Conservation (phyloP, 2,888 invertebrate genomes). For the Serripes groenlandicus region DNA sequence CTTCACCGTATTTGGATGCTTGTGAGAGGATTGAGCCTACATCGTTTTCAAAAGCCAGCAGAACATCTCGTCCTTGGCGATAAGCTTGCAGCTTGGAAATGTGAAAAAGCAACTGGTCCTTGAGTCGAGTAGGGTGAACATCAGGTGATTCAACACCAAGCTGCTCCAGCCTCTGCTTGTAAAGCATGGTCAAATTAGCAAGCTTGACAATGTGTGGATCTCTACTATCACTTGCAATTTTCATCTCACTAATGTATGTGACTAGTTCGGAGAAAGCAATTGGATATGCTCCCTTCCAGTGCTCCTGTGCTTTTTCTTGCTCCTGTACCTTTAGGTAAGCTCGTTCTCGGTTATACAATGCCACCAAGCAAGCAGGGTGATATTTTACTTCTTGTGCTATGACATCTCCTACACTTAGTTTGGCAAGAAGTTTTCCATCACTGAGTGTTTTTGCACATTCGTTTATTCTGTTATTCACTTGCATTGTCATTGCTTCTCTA, state of each 20-base stretch:
- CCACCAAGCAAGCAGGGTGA: slow-evolving; percentile 52
- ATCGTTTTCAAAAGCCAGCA: slow-evolving; percentile 38
- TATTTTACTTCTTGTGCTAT: slow-evolving; percentile 69
- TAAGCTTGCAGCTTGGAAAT: slow-evolving; percentile 63
- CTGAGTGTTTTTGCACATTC: slow-evolving; percentile 55
- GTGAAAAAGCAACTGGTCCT: slow-evolving; percentile 46
- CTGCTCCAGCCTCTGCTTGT: too few species aligned
- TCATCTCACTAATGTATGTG: slow-evolving; percentile 59
- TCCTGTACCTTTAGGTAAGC: slow-evolving; percentile 10
- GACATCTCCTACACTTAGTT: slow-evolving; percentile 63
- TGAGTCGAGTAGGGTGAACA: slow-evolving; percentile 43
- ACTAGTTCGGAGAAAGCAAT: slow-evolving; percentile 39
- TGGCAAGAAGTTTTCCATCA: slow-evolving; percentile 61
- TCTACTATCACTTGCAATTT: too few species aligned
- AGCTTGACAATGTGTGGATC: too few species aligned
- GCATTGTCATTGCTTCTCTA: slow-evolving; percentile 64
- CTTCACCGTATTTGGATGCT: slow-evolving; percentile 59
- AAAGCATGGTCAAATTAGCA: too few species aligned
- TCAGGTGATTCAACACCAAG: too few species aligned
- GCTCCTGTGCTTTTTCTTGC: too few species aligned
- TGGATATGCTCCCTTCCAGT: slow-evolving; percentile 1
- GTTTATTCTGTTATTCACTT: slow-evolving; percentile 53
- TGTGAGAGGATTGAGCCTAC: slow-evolving; percentile 46
- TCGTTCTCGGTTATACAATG: slow-evolving; percentile 60
- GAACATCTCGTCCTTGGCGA: slow-evolving; percentile 34